Evolutionary conservation across 2,888 invertebrate species (phyloP), one percentile per base, ranked within the genome.

Genomic region (Acleris cristana): DNA sequence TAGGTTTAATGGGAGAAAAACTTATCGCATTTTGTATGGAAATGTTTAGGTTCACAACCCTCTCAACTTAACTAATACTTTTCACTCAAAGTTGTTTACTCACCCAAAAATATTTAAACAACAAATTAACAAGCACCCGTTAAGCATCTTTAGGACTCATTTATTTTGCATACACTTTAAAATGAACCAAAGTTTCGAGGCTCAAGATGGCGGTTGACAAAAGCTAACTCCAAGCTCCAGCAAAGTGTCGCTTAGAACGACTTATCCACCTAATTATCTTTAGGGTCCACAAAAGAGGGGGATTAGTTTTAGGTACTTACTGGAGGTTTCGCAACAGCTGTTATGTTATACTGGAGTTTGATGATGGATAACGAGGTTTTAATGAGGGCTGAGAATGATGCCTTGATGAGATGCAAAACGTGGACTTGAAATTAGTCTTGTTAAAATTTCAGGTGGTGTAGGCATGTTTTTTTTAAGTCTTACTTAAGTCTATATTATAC

Each of bases 91-190:
- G 18, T 48, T 48, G 48, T 48, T 48, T 18, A 48, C 18, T 54
- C 26, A 12, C 48, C 49, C 14, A 26, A 59, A 59, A 59, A 30
- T 49, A 59, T 59, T 59, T 16, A 30, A 14, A 12, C 34, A 14
- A 40, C 40, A 40, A 40, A 14, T 14, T 40, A 14, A 40, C 30
- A n/a, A 40, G n/a, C 26, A 14, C 30, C 19, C 48, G 7, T 49
- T 2, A 18, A 8, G 26, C 49, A 21, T 16, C 19, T 30, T 10
- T 26, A 16, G n/a, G 19, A 18, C 51, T 60, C 59, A 51, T 60
- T 51, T 60, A 60, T 60, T 60, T 51, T 60, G 58, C 48, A 59
- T 59, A 34, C 19, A 34, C 34, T 60, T 40, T 51, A 60, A 59
- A 51, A 51, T 60, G 51, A 51, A 60, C 51, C 26, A 14, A n/a